A percentile compares a stretch with the other conserved stretches of the same genome.
These are phyloP conservation scores for Syndactyla subalaris DNA, from an alignment of 2,797 vertebrate species.

Conservation along the genomic window DNA sequence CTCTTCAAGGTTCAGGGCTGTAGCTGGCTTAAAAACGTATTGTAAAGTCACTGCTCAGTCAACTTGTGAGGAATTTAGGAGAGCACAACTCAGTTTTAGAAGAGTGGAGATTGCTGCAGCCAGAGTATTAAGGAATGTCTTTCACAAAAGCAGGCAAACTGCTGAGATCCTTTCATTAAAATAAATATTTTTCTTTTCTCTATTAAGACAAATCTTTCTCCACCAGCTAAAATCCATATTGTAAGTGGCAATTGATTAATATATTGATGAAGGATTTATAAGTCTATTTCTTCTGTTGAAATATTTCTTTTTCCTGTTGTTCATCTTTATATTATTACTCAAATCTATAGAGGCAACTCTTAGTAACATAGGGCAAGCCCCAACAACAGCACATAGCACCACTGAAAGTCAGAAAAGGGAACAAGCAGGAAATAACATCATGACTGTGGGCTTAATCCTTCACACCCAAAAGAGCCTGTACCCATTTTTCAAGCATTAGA, in stretches of 20 bases:
- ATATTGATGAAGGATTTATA: background rate
- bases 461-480: background rate
- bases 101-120: background rate
- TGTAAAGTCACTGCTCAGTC: background rate
- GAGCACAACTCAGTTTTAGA: background rate
- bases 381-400: background rate
- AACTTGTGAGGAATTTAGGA: background rate
- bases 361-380: background rate
- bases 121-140: background rate
- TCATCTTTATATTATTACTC: background rate
- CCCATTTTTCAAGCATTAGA: background rate
- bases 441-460: background rate
- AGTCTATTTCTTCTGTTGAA: background rate
- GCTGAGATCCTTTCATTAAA: background rate
- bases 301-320: background rate
- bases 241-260: background rate
- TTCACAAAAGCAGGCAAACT: background rate
- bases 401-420: background rate
- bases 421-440: background rate
- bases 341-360: background rate
- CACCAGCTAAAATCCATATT: background rate
- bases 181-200: background rate
- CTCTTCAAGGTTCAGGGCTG: background rate
- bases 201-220: background rate
- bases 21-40: background rate